These are phyloP conservation scores for Perccottus glenii DNA, from an alignment of 2,113 vertebrate species.

Conservation along the genomic window DNA sequence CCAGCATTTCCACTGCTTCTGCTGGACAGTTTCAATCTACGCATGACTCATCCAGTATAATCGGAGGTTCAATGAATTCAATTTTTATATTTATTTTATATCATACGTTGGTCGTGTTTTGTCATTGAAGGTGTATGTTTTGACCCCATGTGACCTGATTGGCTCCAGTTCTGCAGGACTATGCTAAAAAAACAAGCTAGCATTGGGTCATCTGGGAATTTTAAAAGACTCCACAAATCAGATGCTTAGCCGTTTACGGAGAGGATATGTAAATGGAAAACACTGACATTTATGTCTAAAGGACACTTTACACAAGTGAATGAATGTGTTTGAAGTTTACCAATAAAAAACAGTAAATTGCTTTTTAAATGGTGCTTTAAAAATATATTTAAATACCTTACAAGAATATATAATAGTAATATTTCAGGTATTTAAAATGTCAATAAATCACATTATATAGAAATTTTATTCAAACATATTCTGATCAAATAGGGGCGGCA, in stretches of 20 bases:
- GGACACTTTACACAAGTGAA: too few species aligned
- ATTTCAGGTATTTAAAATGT: too few species aligned
- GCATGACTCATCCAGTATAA: constrained; percentile 2
- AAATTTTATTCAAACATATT: too few species aligned
- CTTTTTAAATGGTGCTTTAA: too few species aligned
- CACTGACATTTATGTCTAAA: not conserved
- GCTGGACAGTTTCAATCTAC: constrained; percentile 48
- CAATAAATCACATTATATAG: too few species aligned
- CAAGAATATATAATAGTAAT: too few species aligned
- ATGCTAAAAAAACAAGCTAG: constrained; percentile 32
- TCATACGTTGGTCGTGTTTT: not conserved
- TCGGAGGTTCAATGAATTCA: not conserved
- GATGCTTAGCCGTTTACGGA: not conserved
- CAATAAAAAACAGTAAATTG: too few species aligned
- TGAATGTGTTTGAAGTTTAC: too few species aligned
- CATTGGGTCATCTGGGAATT: constrained; percentile 2
- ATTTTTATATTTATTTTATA: too few species aligned
- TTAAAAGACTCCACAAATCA: constrained; percentile 1
- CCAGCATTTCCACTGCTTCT: constrained; percentile 31
- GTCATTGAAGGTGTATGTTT: not conserved
- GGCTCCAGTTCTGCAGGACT: constrained; percentile 34
- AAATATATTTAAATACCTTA: too few species aligned
- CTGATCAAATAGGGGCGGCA: too few species aligned
- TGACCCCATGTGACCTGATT: constrained; percentile 39
- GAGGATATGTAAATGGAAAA: not conserved